Evolutionary conservation across 2,797 vertebrate species (phyloP).

Genomic region (Stomatorhinus walkeri): DNA sequence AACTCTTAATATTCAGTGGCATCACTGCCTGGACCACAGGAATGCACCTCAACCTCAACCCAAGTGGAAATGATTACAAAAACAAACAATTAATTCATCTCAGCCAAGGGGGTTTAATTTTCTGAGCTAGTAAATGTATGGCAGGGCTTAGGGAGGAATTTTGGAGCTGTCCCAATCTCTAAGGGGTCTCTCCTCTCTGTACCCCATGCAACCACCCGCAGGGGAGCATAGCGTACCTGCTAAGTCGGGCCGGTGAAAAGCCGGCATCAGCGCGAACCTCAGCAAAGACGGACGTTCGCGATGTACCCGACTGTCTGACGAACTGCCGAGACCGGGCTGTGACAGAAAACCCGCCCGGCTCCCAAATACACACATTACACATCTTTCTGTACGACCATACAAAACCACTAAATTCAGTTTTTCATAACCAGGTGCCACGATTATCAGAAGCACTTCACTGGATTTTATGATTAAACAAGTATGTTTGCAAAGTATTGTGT

Average conservation of each 20-base stretch:
- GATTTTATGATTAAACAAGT: neutral
- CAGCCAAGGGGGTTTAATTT: constrained; percentile 7
- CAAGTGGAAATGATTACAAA: neutral
- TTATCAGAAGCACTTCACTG: neutral
- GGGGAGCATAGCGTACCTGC: constrained; percentile 1
- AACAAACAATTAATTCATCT: constrained; percentile 1
- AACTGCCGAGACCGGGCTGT: neutral
- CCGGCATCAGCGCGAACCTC: neutral
- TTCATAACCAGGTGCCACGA: neutral
- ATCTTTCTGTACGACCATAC: neutral
- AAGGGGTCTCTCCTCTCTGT: constrained; percentile 21
- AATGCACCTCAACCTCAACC: neutral
- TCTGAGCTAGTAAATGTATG: constrained; percentile 18
- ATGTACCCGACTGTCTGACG: neutral
- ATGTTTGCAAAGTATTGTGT: constrained; percentile 16
- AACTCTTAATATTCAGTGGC: neutral
- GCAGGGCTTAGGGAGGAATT: neutral
- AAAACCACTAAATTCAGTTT: neutral
- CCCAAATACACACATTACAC: neutral
- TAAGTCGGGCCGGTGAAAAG: neutral
- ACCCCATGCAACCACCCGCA: constrained; percentile 25
- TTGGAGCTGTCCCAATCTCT: neutral
- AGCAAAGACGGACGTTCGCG: neutral
- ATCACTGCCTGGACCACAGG: neutral
- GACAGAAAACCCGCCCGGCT: neutral